Base-by-base conservation (phyloP, 1,140 invertebrate genomes). In the Battus philenor region DNA sequence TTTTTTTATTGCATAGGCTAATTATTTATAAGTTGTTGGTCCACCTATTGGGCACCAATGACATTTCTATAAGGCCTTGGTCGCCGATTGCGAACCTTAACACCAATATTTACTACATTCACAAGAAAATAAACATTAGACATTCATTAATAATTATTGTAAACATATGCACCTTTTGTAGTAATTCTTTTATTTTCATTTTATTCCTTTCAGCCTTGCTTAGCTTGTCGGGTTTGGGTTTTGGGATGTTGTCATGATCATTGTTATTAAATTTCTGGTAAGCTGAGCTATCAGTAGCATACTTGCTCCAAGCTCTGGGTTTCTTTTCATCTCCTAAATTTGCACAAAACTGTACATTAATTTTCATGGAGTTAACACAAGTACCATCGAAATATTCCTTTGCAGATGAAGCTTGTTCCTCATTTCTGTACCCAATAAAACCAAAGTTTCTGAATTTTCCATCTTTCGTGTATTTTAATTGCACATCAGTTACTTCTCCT, bases 391-490 rank as follows among this genome's bases (percentile, higher is more conserved):
- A 95, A 70, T 92, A 92, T 16, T 92, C 83, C 24, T 91, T 87
- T 2, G 97, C 96, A 17, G 83, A 85, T 44, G 89, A 47, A 0
- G 96, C 96, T 74, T 96, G 91, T 47, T 93, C 89, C 61, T 93
- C 92, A 34, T 86, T 90, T 71, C 93, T 91, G 73, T 91, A 98
- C 8, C 97, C 97, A 60, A 99, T 86, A 72, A 98, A 98, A 9
- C 91, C 94, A 88, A 98, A 98, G 60, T 93, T 91, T 57, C 97
- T 88, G 83, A 98, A 98, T 68, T 92, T 91, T 6, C 97, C 97
- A 87, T 97, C 91, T 60, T 92, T 91, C 0, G 94, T 97, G 66
- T 93, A 97, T 76, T 98, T 98, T 1, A 98, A 75, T 64, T 96
- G 93, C 9, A 97, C 89, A 87, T 99, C 97, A 1, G 97, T 98